Base-by-base conservation (phyloP, 2,888 invertebrate genomes). In the Slavum lentiscoides region DNA sequence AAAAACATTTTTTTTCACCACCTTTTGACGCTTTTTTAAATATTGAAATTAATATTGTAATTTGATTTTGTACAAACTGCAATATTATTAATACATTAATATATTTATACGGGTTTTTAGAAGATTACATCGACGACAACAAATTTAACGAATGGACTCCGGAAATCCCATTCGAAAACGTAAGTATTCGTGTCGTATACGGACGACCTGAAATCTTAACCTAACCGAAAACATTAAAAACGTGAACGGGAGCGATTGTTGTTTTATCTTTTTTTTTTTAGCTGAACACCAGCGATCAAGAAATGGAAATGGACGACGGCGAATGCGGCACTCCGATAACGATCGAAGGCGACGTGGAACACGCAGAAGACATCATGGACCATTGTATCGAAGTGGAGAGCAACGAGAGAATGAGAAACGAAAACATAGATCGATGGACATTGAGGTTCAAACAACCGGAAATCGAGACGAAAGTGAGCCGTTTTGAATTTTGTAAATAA, bases 121-220 rank as follows among this genome's bases (percentile, higher is more conserved):
- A 80, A 5, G 77, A 80, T 23, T 80, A 80, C 21, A 23, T 55
- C 37, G 77, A 80, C 15, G 77, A 80, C 23, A 80, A n/a, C 19
- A 80, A 72, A 72, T 53, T 37, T 23, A 80, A 80, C 0, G 94
- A 94, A 85, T 96, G 95, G 95, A 94, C 91, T 37, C 95, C 96
- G 0, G 96, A 96, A 88, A 94, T 95, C 86, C 96, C 95, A 1
- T 96, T 96, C 86, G 93, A 93, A 88, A 94, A 95, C 87, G 95
- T 95, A 88, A 87, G 23, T 61, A 4, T 39, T 30, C 8, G 1
- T 19, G 30, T 9, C 43, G 43, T 30, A 30, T 30, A 43, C 49
- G 49, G 49, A 49, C 49, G 49, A 49, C 49, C 13, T 30, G 30
- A 30, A 30, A 30, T 30, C 30, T 1, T 30, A 30, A 13, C 49